Evolutionary conservation across 2,113 vertebrate species (phyloP).

Genomic region (Cynoglossus semilaevis): DNA sequence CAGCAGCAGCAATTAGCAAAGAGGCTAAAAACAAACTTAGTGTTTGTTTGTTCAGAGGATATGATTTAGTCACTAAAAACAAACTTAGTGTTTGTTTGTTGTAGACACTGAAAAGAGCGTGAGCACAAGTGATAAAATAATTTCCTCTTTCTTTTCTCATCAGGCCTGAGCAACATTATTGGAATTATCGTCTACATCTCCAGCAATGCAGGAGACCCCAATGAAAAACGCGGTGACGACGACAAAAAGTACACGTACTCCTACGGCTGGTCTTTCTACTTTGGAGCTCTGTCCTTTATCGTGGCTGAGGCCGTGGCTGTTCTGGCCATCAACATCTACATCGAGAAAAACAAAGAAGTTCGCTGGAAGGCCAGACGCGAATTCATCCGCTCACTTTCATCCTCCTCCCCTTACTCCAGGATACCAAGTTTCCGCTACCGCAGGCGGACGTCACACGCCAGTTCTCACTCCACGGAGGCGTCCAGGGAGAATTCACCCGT

Average conservation of each 20-base stretch:
- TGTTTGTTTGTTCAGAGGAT: no score
- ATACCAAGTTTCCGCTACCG: slow-evolving; percentile 96
- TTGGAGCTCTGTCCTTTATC: slow-evolving; percentile 96
- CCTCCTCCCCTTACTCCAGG: slow-evolving; percentile 92
- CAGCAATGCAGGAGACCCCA: slow-evolving; percentile 95
- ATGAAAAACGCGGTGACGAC: slow-evolving; percentile 87
- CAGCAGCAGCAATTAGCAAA: no score
- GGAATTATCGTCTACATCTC: slow-evolving; percentile 99
- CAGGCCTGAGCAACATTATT: slow-evolving; percentile 98
- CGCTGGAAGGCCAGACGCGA: slow-evolving; percentile 87
- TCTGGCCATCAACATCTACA: slow-evolving; percentile 97
- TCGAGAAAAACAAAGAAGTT: slow-evolving; percentile 94
- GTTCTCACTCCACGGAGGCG: slow-evolving; percentile 90
- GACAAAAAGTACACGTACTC: slow-evolving; percentile 96
- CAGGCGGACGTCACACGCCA: slow-evolving; percentile 85
- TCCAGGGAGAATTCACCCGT: slow-evolving; percentile 88
- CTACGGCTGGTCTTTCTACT: slow-evolving; percentile 99
- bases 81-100: no score
- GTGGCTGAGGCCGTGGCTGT: slow-evolving; percentile 95
- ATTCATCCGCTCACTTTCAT: slow-evolving; percentile 87
- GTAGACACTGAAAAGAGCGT: no score
- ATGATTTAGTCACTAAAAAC: no score
- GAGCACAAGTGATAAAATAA: neutral
- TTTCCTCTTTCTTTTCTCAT: slow-evolving; percentile 15
- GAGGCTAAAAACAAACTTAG: no score